Evolutionary conservation across 1,140 invertebrate species (phyloP), one percentile per base, ranked within the genome.

Genomic region (Zaprionus lachaisei): DNA sequence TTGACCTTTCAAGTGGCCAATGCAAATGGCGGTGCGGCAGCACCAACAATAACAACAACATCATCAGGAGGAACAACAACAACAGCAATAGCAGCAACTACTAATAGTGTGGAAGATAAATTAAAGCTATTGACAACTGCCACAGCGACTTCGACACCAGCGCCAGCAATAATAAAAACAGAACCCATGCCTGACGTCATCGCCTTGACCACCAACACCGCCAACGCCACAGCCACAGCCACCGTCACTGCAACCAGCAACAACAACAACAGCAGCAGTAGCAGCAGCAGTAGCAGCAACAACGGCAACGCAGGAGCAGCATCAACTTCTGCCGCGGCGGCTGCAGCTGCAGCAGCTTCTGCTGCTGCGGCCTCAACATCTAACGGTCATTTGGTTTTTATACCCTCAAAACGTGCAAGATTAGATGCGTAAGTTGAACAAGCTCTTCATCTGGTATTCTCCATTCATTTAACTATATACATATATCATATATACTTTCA

Each of bases 131-230:
- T 85, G 66, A 80, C 82, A 66, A 91, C 79, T 83, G 83, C 84
- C 80, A 80, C 67, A 55, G 51, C 70, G 55, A 60, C 73, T 56
- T 37, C 61, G 31, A 26, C 73, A 55, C 7, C 37, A 22, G 44
- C 68, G 38, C 26, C 69, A 15, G 24, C 51, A 37, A 58, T 24
- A 69, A 92, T 92, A 69, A 92, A 92, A 91, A 70, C 73, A 9
- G 92, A 92, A 76, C 92, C 90, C 57, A 81, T 92, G 80, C 86
- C 87, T 64, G 90, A 92, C 77, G 72, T 89, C 60, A 81, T 83
- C 64, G 72, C 86, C 44, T 77, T 83, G 66, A 72, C 79, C 69
- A 75, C 75, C 54, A 57, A 20, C 72, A 64, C 56, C 56, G 41
- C n/a, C 41, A 47, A 17, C 41, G n/a, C n/a, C 41, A 47, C 11